Conservation (phyloP, 1,140 invertebrate genomes). For the Neodiprion lecontei region DNA sequence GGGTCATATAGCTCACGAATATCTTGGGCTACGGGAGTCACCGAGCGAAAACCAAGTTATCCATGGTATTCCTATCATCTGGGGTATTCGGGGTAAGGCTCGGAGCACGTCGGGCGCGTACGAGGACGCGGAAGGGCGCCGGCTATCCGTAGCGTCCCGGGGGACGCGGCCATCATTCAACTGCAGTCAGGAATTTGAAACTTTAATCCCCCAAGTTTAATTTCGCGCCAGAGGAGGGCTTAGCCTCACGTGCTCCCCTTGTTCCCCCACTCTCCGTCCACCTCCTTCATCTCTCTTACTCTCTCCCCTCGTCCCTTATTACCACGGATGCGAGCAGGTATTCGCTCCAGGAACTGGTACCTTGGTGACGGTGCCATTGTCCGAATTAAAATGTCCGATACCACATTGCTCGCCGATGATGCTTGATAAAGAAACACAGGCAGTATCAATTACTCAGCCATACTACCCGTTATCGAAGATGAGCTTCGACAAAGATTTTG, state of each 20-base stretch:
- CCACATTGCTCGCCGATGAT: neutral
- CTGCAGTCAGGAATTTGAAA: slow-evolving; percentile 11
- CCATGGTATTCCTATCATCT: neutral
- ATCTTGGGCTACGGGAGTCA: no score
- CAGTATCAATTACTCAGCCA: no score
- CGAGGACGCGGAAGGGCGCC: neutral
- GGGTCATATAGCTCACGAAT: no score
- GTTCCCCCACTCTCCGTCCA: neutral
- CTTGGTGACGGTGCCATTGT: no score
- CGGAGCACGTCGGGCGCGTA: neutral
- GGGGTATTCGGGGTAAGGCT: neutral
- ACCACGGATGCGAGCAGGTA: no score
- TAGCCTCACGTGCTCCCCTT: slow-evolving; percentile 3
- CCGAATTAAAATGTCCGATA: neutral
- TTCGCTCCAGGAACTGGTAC: no score
- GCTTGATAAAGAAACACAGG: neutral
- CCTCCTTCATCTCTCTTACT: neutral
- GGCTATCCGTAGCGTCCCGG: neutral
- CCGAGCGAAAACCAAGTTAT: no score
- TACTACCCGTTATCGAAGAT: no score
- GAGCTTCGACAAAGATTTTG: no score
- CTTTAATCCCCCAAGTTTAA: slow-evolving; percentile 18
- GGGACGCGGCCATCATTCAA: slow-evolving; percentile 11
- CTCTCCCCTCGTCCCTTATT: neutral
- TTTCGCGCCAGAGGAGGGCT: slow-evolving; percentile 11